A percentile compares a stretch with the other conserved stretches of the same genome.
Evolutionary conservation across 2,888 invertebrate genomes (phyloP).

Genomic region (Lampropteryx suffumata): DNA sequence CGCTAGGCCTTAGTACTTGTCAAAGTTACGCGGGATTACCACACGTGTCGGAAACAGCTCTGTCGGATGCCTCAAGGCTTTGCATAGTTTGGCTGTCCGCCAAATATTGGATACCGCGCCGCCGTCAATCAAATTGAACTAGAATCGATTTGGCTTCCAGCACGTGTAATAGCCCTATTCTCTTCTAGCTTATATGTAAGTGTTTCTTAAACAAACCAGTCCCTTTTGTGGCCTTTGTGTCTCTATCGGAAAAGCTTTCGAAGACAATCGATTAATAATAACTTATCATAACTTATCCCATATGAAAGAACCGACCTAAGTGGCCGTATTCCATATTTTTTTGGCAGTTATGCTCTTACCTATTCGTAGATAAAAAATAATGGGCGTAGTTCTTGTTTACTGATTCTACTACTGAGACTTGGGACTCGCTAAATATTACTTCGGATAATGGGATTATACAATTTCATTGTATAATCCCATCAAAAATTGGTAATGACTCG

Average conservation of each 20-base stretch:
- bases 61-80: background rate
- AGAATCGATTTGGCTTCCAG: background rate
- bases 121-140: too few species aligned
- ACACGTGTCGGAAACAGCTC: background rate
- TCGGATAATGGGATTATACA: too few species aligned
- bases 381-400: conserved; percentile 7
- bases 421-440: conserved; percentile 4
- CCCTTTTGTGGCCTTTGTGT: conserved; percentile 26
- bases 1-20: conserved; percentile 30
- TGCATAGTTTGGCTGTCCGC: background rate
- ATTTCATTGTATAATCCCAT: too few species aligned
- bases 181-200: conserved; percentile 19
- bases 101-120: background rate
- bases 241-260: conserved; percentile 27
- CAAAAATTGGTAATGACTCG: too few species aligned
- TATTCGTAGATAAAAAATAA: conserved; percentile 16
- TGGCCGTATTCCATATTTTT: conserved; percentile 12
- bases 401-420: conserved; percentile 4
- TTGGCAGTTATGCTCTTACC: conserved; percentile 11
- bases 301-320: conserved; percentile 10
- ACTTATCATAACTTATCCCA: conserved; percentile 31
- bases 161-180: background rate
- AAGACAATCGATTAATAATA: conserved; percentile 32
- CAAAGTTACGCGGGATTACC: conserved; percentile 11
- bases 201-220: conserved; percentile 26